phyloP scores from a whole-genome alignment of 2,113 vertebrate species.

The Paramisgurnus dabryanus region DNA sequence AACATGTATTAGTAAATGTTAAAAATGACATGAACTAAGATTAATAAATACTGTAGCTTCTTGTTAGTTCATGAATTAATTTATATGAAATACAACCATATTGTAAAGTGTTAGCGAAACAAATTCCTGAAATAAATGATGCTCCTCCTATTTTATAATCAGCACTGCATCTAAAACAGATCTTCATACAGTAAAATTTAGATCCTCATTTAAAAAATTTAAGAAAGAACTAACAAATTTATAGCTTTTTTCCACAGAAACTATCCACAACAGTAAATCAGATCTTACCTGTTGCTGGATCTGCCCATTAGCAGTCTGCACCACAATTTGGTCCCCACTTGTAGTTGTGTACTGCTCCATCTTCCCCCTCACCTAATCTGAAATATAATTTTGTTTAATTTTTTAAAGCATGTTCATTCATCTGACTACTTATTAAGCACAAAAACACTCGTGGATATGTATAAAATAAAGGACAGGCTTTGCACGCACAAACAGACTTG shows the following conservation, averaged over 20 bases:
- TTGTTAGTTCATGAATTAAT: too few relatives aligned
- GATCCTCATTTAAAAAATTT: neutral
- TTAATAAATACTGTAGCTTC: too few relatives aligned
- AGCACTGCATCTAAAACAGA: neutral
- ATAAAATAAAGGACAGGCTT: neutral
- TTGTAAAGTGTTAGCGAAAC: neutral
- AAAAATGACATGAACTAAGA: too few relatives aligned
- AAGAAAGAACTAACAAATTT: neutral
- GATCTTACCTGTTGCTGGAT: conserved; percentile 92
- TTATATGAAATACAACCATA: too few relatives aligned
- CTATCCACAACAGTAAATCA: neutral
- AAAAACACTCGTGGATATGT: neutral
- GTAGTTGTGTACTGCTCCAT: conserved; percentile 97
- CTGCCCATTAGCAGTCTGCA: conserved; percentile 89
- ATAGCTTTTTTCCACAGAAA: neutral
- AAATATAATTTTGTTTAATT: neutral
- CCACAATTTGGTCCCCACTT: conserved; percentile 95
- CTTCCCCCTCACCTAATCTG: conserved; percentile 45
- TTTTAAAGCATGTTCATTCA: neutral
- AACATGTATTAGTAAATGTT: too few relatives aligned
- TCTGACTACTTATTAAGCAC: neutral
- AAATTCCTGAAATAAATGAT: conserved; percentile 6
- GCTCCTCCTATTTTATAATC: neutral
- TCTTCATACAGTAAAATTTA: neutral
- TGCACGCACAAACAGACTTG: neutral